Base-by-base conservation (phyloP, 1,140 invertebrate genomes). In the Sitophilus oryzae region DNA sequence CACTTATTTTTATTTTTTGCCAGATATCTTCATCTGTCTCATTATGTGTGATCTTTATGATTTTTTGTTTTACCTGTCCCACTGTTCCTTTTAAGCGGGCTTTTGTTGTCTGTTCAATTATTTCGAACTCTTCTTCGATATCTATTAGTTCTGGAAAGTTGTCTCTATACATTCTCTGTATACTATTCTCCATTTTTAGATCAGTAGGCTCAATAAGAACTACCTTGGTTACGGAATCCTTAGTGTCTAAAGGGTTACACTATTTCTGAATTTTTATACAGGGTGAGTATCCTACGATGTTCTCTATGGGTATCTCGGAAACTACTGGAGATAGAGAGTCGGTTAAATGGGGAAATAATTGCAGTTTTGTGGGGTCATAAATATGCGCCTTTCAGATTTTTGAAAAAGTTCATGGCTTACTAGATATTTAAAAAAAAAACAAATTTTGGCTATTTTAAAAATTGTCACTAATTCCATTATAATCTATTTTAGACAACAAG, bases 221-320 rank as follows among this genome's bases (percentile, higher is more conserved):
- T 9, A 54, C 44, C 16, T 54, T 54, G 11, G 30, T 16, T 1
- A 23, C 25, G 21, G 11, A 14, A 4, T 19, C 43, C 16, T 54
- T 54, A 8, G 44, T 47, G 11, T 22, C 18, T 20, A 50, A 2
- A n/a, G 48, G 48, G 14, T 50, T 40, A 10, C 23, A 34, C 18
- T 47, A 47, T 34, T 44, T 44, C 20, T 16, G 45, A 34, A 19
- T 47, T 45, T 35, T n/a, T n/a, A n/a, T n/a, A n/a, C n/a, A n/a
- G n/a, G n/a, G n/a, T n/a, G n/a, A n/a, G n/a, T n/a, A n/a, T n/a
- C n/a, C n/a, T n/a, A n/a, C n/a, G n/a, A n/a, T n/a, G n/a, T n/a
- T n/a, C n/a, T n/a, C n/a, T n/a, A n/a, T n/a, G n/a, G n/a, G n/a
- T n/a, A n/a, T n/a, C n/a, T n/a, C n/a, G n/a, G n/a, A n/a, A n/a